Evolutionary conservation across 1,140 invertebrate genomes (phyloP).

Genomic region (Archegozetes longisetosus): DNA sequence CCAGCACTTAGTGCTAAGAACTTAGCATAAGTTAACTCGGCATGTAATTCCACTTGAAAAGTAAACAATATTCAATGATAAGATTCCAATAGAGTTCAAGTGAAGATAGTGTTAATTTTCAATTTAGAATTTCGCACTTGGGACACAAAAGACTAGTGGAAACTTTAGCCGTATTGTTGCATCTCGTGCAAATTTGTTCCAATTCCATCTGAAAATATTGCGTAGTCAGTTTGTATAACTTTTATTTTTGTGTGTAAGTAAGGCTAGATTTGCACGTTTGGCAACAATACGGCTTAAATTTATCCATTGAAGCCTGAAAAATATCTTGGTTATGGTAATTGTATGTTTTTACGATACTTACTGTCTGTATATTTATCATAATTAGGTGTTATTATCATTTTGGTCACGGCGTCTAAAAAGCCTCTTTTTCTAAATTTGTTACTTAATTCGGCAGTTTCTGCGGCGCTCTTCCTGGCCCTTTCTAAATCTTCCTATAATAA

Average conservation of each 20-base stretch:
- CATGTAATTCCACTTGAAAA: constrained; percentile 8
- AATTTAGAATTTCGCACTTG: background rate
- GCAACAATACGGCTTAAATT: too few species aligned
- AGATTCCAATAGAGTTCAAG: background rate
- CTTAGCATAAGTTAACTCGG: constrained; percentile 2
- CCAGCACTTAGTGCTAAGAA: background rate
- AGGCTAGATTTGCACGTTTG: too few species aligned
- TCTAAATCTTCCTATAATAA: constrained; percentile 6
- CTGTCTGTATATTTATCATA: constrained; percentile 14
- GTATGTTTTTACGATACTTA: too few species aligned
- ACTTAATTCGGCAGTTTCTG: constrained; percentile 4
- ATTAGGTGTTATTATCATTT: constrained; percentile 8
- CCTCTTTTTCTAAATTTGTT: constrained; percentile 4
- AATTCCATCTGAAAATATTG: too few species aligned
- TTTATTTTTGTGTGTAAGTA: too few species aligned
- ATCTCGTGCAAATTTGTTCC: too few species aligned
- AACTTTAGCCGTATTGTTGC: too few species aligned
- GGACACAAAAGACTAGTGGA: too few species aligned
- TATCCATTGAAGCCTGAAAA: too few species aligned
- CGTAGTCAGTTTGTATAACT: too few species aligned
- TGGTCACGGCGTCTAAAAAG: constrained; percentile 2
- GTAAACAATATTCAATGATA: background rate
- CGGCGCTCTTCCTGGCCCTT: background rate
- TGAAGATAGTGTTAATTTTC: background rate
- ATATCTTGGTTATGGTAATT: too few species aligned